Evolutionary conservation across 2,113 vertebrate species (phyloP), one percentile per base, ranked within the genome.

Genomic region (Nicator chloris): DNA sequence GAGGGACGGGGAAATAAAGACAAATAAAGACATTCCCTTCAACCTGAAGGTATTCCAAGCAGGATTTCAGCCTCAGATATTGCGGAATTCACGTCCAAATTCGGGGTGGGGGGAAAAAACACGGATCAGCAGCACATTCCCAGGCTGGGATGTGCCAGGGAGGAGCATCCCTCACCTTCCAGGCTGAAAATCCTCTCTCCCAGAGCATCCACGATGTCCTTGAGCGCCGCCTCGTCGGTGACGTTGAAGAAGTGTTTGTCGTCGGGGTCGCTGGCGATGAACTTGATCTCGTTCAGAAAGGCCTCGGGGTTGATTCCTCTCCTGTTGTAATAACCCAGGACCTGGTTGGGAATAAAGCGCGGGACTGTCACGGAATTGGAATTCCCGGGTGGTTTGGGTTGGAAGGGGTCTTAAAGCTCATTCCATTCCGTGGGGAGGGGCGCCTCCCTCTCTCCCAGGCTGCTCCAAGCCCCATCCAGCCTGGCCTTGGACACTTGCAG

Each of bases 161-260:
- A 24, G 7, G 59, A 37, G 27, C 47, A 12, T 2, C 7, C 6
- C 94, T 94, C 96, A 99, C 99, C 99, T 98, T 99, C 99, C 94
- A 99, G 91, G 82, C 98, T 99, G 96, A 99, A 99, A 78, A 99
- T 99, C 89, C 99, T 98, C 44, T 99, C 99, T 69, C 99, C 99
- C 37, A 99, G 97, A 0, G 99, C 99, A 2, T 99, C 99, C 8
- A 99, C 99, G 1, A 99, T 99, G 95, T 99, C 99, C 94, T 99
- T 99, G 83, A 99, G 97, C 0, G 99, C 99, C 0, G 99, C 98
- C 94, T 99, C 99, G 1, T 99, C 99, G 0, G 99, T 99, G 96
- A 99, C 99, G 0, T 99, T 99, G 90, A 99, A 99, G 98, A 99
- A 99, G 51, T 99, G 98, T 37, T 99, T 98, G 78, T 99, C 99